A percentile compares a stretch with the other conserved stretches of the same genome.
These are phyloP conservation scores for Timandra comae DNA, from an alignment of 2,888 invertebrate genomes.

Conservation along the genomic window DNA sequence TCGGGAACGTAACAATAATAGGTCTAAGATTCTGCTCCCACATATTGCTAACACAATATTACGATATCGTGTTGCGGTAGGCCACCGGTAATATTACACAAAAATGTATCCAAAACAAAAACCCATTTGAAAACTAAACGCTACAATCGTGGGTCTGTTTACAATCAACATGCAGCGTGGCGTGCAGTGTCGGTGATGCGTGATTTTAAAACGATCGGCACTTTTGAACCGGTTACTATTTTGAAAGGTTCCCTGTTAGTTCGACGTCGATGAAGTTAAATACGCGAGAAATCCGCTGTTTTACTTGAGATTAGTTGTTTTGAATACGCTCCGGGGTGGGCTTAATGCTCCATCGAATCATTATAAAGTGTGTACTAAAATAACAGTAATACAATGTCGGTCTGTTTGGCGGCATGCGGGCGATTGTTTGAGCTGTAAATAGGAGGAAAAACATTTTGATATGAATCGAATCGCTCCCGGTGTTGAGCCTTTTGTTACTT, in stretches of 20 bases:
- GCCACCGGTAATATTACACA: too few relatives aligned
- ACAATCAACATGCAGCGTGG: constrained; percentile 23
- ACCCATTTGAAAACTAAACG: too few relatives aligned
- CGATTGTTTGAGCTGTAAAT: constrained; percentile 6
- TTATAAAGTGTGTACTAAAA: constrained; percentile 24
- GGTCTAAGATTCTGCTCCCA: too few relatives aligned
- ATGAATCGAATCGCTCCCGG: too few relatives aligned
- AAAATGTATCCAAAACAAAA: too few relatives aligned
- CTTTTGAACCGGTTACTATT: constrained; percentile 28
- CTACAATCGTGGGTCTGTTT: constrained; percentile 20
- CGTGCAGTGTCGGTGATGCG: constrained; percentile 21
- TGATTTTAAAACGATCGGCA: constrained; percentile 12
- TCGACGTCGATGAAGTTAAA: constrained; percentile 22
- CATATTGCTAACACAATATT: too few relatives aligned
- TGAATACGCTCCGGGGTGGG: constrained; percentile 36
- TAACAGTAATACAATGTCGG: constrained; percentile 23
- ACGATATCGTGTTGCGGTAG: too few relatives aligned
- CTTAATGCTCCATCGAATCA: constrained; percentile 23
- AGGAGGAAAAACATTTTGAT: background rate
- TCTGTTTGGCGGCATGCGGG: constrained; percentile 20
- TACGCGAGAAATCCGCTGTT: constrained; percentile 29
- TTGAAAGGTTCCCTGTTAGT: constrained; percentile 27
- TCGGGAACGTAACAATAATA: too few relatives aligned
- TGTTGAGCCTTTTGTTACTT: background rate
- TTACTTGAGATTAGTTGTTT: constrained; percentile 25